These are phyloP conservation scores for Xiphophorus maculatus DNA, from an alignment of 2,113 vertebrate species.

Conservation along the genomic window DNA sequence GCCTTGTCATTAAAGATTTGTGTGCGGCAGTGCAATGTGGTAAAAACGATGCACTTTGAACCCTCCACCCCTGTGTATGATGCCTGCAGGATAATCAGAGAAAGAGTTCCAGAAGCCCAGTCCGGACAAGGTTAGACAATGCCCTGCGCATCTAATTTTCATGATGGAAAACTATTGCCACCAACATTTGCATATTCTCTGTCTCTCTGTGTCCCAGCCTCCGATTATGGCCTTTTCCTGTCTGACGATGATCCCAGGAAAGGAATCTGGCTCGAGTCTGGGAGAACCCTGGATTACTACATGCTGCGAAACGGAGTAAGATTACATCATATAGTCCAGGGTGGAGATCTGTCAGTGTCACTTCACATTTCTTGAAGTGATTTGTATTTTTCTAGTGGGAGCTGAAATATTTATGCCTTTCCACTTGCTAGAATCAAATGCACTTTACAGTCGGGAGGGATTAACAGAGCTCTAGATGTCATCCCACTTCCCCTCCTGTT, in stretches of 20 bases:
- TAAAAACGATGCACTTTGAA: slow-evolving; percentile 99
- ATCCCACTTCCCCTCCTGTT: slow-evolving; percentile 14
- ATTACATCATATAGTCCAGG: slow-evolving; percentile 27
- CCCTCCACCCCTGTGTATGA: slow-evolving; percentile 95
- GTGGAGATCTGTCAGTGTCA: slow-evolving; percentile 30
- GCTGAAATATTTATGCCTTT: slow-evolving; percentile 29
- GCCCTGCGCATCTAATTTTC: slow-evolving; percentile 21
- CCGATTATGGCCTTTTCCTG: slow-evolving; percentile 96
- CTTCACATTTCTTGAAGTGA: slow-evolving; percentile 31
- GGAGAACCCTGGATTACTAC: slow-evolving; percentile 97
- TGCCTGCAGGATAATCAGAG: slow-evolving; percentile 93
- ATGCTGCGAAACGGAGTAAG: slow-evolving; percentile 98
- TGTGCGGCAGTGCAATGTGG: slow-evolving; percentile 98
- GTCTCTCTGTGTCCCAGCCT: slow-evolving; percentile 83
- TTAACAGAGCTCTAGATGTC: slow-evolving; percentile 14
- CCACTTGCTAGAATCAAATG: slow-evolving; percentile 7
- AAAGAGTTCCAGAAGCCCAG: slow-evolving; percentile 94
- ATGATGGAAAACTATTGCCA: slow-evolving; percentile 27
- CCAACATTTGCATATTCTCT: slow-evolving; percentile 18
- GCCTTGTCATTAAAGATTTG: slow-evolving; percentile 98
- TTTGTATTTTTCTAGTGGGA: slow-evolving; percentile 26
- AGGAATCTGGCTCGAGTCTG: slow-evolving; percentile 98
- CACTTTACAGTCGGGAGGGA: slow-evolving; percentile 13
- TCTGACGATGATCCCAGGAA: slow-evolving; percentile 97
- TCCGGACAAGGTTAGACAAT: slow-evolving; percentile 89